These are phyloP conservation scores for Synergus itoensis DNA, from an alignment of 2,888 invertebrate genomes.

Conservation along the genomic window DNA sequence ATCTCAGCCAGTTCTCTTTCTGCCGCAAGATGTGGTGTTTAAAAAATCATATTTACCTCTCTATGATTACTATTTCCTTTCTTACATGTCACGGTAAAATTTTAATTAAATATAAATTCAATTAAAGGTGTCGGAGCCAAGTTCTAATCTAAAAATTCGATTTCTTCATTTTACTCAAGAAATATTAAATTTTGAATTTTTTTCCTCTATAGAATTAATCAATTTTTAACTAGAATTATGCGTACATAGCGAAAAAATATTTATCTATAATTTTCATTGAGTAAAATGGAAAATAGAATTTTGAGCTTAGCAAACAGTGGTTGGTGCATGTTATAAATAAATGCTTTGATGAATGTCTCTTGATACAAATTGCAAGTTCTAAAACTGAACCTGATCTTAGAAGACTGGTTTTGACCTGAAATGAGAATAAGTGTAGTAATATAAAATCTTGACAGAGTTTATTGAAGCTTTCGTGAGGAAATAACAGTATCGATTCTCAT, in stretches of 20 bases:
- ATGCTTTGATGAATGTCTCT: neutral
- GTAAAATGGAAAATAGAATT: too few species aligned
- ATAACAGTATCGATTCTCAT: constrained; percentile 37
- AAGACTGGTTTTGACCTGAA: constrained; percentile 31
- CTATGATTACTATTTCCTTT: neutral
- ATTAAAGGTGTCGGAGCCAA: too few species aligned
- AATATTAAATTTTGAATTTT: too few species aligned
- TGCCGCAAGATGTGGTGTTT: constrained; percentile 5
- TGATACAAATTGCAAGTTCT: neutral
- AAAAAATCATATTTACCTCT: neutral
- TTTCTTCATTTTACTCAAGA: too few species aligned
- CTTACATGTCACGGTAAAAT: neutral
- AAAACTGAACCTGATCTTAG: neutral
- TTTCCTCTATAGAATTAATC: too few species aligned
- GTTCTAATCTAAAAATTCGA: too few species aligned
- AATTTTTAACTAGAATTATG: too few species aligned
- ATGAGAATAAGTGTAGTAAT: constrained; percentile 3
- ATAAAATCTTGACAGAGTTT: constrained; percentile 23
- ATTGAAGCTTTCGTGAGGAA: constrained; percentile 39
- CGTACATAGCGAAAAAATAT: too few species aligned
- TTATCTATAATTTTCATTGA: too few species aligned
- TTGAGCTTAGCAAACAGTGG: too few species aligned
- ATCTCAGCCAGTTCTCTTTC: constrained; percentile 1
- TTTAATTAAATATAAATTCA: too few species aligned
- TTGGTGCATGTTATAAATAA: too few species aligned